These are phyloP conservation scores for Centroberyx gerrardi DNA, from an alignment of 2,797 vertebrate species.

Conservation along the genomic window DNA sequence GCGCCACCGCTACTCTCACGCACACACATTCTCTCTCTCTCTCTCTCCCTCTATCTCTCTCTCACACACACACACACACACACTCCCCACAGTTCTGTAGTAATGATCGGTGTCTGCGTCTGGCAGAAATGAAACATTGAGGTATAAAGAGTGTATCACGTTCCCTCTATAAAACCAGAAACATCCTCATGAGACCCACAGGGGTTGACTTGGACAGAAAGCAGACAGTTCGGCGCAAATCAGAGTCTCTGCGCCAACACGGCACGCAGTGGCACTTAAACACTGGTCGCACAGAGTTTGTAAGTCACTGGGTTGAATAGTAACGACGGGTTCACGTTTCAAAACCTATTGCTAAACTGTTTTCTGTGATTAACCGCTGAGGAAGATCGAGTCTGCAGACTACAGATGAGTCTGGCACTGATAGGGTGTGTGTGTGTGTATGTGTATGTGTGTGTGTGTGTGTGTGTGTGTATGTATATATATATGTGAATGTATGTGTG, in stretches of 20 bases:
- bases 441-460: too few species aligned
- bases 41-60: constrained; percentile 8
- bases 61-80: constrained; percentile 11
- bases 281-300: constrained; percentile 51
- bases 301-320: constrained; percentile 56
- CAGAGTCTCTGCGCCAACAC: constrained; percentile 59
- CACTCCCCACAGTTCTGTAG: constrained; percentile 81
- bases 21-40: constrained; percentile 57
- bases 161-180: constrained; percentile 82
- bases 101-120: constrained; percentile 86
- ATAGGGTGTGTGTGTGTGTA: background rate
- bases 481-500: background rate
- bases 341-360: constrained; percentile 44
- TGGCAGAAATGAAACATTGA: constrained; percentile 84
- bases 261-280: constrained; percentile 46
- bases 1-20: constrained; percentile 82
- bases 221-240: constrained; percentile 77
- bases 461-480: too few species aligned
- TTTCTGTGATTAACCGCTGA: constrained; percentile 32
- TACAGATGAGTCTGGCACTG: background rate
- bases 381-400: constrained; percentile 13
- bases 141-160: constrained; percentile 74
- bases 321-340: constrained; percentile 66
- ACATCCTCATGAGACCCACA: constrained; percentile 78
- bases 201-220: constrained; percentile 68